Conservation (phyloP, 2,888 invertebrate species). For the Nomada fabriciana region DNA sequence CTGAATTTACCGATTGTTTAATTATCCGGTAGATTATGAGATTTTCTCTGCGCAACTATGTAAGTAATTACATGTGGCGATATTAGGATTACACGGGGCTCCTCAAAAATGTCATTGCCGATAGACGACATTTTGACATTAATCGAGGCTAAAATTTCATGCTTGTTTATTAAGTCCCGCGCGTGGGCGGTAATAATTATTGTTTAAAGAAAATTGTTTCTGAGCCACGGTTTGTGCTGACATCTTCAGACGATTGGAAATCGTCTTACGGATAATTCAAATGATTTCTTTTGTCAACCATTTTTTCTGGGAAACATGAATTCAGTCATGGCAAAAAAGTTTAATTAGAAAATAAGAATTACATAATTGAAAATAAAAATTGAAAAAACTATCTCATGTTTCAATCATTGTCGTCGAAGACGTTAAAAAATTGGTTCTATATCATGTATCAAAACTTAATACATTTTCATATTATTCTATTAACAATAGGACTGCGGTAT, state of each 20-base stretch:
- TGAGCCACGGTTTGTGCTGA: not conserved
- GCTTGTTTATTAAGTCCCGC: not conserved
- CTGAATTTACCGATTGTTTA: not conserved
- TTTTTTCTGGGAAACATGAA: not conserved
- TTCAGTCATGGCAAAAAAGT: not conserved
- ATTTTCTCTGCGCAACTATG: not conserved
- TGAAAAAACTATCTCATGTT: not conserved
- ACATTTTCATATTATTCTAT: too few species aligned
- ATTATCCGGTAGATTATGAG: not conserved
- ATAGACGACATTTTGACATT: constrained; percentile 25
- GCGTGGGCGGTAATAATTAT: not conserved
- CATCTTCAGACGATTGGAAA: not conserved
- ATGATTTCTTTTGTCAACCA: not conserved
- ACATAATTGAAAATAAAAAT: too few species aligned
- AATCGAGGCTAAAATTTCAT: constrained; percentile 5
- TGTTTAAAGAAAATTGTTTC: constrained; percentile 6
- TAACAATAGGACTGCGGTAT: not conserved
- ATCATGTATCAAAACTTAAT: not conserved
- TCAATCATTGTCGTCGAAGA: not conserved
- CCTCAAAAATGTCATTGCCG: constrained; percentile 3
- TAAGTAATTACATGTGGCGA: constrained; percentile 23
- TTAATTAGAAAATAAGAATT: not conserved
- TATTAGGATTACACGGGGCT: constrained; percentile 2
- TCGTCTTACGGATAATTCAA: not conserved
- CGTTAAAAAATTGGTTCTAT: not conserved